A percentile compares a stretch with the other conserved stretches of the same genome.
Evolutionary conservation across 2,113 vertebrate species (phyloP).

Genomic region (Gallinago paraguaiae): DNA sequence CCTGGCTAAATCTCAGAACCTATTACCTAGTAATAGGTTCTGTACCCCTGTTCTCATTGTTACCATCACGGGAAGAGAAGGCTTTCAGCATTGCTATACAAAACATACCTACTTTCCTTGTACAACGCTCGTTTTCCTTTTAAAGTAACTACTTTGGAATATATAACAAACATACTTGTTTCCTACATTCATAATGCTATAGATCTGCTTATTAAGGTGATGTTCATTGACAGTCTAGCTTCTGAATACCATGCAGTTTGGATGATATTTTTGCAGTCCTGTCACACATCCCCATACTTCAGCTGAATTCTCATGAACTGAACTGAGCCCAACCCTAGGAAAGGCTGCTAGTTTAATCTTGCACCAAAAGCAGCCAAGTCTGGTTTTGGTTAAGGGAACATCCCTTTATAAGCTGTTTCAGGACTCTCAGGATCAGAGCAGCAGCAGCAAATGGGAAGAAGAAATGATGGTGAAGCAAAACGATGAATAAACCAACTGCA

Average conservation of each 20-base stretch:
- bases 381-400: not conserved
- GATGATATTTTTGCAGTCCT: not conserved
- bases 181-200: not conserved
- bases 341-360: not conserved
- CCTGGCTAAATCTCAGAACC: not conserved
- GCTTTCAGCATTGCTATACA: not conserved
- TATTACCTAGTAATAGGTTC: too few relatives aligned
- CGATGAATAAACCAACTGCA: accelerated
- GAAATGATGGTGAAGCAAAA: not conserved
- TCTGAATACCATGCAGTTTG: not conserved
- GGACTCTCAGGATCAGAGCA: not conserved
- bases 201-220: not conserved
- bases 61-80: not conserved
- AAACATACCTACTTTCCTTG: accelerated
- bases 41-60: not conserved
- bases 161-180: not conserved
- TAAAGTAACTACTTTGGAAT: not conserved
- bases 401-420: not conserved
- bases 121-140: not conserved
- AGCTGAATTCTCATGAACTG: not conserved
- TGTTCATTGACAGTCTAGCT: not conserved
- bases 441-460: not conserved
- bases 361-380: not conserved
- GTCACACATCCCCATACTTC: not conserved
- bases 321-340: not conserved